phyloP scores from a whole-genome alignment of 2,797 vertebrate genomes.

The Apogon hyalosoma region DNA sequence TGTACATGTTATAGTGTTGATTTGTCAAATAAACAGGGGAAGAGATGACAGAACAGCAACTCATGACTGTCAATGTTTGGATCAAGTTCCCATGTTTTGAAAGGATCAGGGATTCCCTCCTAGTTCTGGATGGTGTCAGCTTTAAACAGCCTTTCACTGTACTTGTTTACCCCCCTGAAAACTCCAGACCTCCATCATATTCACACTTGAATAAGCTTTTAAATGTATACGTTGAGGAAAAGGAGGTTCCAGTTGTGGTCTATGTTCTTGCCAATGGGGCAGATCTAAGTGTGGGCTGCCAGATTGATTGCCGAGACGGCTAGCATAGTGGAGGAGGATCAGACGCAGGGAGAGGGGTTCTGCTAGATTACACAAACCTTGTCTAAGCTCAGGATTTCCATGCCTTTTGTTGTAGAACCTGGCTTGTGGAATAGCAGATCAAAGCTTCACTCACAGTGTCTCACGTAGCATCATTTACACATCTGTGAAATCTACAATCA shows the following conservation, averaged over 20 bases:
- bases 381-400: conserved; percentile 79
- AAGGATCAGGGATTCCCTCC: too few relatives aligned
- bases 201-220: not conserved
- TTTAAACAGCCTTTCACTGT: not conserved
- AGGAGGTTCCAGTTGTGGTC: conserved; percentile 42
- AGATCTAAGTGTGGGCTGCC: conserved; percentile 62
- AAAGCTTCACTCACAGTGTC: conserved; percentile 75
- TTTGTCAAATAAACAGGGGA: too few relatives aligned
- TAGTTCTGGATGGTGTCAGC: too few relatives aligned
- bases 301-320: conserved; percentile 56
- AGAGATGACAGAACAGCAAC: too few relatives aligned
- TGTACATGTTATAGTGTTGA: too few relatives aligned
- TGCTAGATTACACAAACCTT: conserved; percentile 75
- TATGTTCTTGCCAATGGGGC: conserved; percentile 55
- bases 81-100: too few relatives aligned
- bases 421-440: conserved; percentile 78
- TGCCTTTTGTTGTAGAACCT: conserved; percentile 76
- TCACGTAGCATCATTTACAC: conserved; percentile 82
- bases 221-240: conserved; percentile 18
- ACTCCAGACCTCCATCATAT: not conserved
- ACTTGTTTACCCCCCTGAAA: not conserved
- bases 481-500: conserved; percentile 82
- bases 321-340: conserved; percentile 68
- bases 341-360: conserved; percentile 66
- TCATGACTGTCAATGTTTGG: too few relatives aligned